Base-by-base conservation (phyloP, 1,140 invertebrate genomes). In the Brachystomella parvula region DNA sequence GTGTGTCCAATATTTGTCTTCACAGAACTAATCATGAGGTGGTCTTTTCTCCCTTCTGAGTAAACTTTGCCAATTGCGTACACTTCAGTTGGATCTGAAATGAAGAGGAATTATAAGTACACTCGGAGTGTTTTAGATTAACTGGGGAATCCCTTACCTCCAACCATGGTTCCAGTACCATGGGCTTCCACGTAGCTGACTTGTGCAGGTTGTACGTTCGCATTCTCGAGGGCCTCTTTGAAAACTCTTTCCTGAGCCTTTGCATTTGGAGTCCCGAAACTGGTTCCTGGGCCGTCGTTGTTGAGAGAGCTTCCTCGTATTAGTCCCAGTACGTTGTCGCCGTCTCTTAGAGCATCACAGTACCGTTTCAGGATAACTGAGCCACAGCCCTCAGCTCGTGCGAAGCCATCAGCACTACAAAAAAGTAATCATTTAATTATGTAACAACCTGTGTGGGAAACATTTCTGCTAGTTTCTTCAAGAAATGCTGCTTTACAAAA, bases 1-100 rank as follows among this genome's bases (percentile, higher is more conserved):
- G 83, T 76, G 65, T 85, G 83, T 2, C 83, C 83, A 77, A 83
- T 82, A 73, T 84, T 84, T 6, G 82, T 82, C 72, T 85, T 85
- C 19, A 82, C 76, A 3, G 82, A 81, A 2, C 82, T 83, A 67
- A 84, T 80, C 0, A 80, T 69, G 19, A 85, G 71, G 53, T 82
- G 79, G 21, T 66, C 66, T 24, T 61, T 64, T 26, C 72, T 24
- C 24, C 28, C 66, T 35, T 75, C 72, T 17, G 80, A 77, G 69
- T 82, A 81, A 1, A 80, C 75, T 75, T 85, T 81, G 68, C 83
- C 79, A 24, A 69, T 59, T 24, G 64, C 84, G 28, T 83, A 74
- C 15, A 58, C 21, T 57, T 67, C 65, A 30, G 33, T 32, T n/a
- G 64, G 64, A 61, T 66, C 65, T 53, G 24, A 24, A 24, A 17